A percentile compares a stretch with the other conserved stretches of the same genome.
These are phyloP conservation scores for Brenthis hecate DNA, from an alignment of 2,888 invertebrate genomes.

Conservation along the genomic window DNA sequence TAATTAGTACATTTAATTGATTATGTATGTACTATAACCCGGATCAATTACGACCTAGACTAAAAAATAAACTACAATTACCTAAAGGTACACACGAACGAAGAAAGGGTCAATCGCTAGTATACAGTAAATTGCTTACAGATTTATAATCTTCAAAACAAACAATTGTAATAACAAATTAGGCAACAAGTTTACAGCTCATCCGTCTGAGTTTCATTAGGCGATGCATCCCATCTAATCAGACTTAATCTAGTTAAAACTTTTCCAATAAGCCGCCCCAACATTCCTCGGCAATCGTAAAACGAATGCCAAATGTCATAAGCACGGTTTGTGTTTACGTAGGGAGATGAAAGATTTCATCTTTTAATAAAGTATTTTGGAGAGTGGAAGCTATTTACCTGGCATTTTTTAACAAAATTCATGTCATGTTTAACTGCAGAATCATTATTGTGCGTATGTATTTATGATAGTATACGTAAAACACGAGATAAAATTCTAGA, in stretches of 20 bases:
- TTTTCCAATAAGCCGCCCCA: constrained; percentile 78
- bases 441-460: too few species aligned
- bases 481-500: too few species aligned
- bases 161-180: constrained; percentile 46
- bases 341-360: constrained; percentile 29
- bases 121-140: too few species aligned
- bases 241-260: constrained; percentile 77
- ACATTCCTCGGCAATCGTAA: constrained; percentile 56
- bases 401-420: background rate
- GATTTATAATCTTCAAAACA: constrained; percentile 36
- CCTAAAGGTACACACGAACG: too few species aligned
- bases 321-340: constrained; percentile 34
- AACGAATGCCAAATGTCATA: constrained; percentile 42
- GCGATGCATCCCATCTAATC: constrained; percentile 56
- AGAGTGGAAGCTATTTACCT: constrained; percentile 18
- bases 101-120: too few species aligned
- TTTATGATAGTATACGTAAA: too few species aligned
- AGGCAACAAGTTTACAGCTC: constrained; percentile 58
- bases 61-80: too few species aligned
- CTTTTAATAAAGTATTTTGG: constrained; percentile 22
- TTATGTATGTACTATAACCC: too few species aligned
- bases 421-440: too few species aligned
- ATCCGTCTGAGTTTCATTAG: constrained; percentile 52
- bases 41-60: too few species aligned
- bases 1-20: too few species aligned